These are phyloP conservation scores for Brachyalestes nurse DNA, from an alignment of 2,797 vertebrate species.

Conservation along the genomic window DNA sequence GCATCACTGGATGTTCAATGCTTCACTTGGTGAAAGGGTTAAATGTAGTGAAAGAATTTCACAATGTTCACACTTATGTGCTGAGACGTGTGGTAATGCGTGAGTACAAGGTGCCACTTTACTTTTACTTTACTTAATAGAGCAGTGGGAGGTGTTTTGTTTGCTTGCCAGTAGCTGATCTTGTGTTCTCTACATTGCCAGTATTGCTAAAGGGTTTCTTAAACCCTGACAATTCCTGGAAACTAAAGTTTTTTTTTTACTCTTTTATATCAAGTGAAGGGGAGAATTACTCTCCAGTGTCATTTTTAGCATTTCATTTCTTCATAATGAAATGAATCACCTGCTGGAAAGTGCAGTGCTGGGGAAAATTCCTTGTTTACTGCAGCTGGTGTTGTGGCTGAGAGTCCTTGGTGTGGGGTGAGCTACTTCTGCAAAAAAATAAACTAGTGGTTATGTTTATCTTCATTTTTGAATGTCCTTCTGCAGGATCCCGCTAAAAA, in stretches of 20 bases:
- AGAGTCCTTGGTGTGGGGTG: neutral
- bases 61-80: no score
- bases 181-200: neutral
- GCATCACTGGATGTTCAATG: no score
- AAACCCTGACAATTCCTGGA: neutral
- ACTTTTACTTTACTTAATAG: neutral
- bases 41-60: no score
- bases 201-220: neutral
- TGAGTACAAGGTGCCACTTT: no score
- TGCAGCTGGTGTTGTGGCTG: neutral
- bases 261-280: neutral
- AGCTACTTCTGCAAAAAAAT: neutral
- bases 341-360: neutral
- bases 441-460: neutral
- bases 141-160: neutral
- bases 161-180: neutral
- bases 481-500: slow-evolving; percentile 88
- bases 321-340: neutral
- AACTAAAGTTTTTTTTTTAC: neutral
- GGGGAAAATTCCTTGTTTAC: neutral
- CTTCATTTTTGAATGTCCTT: neutral
- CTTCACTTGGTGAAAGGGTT: no score
- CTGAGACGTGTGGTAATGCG: no score
- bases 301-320: neutral
- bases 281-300: neutral